Evolutionary conservation across 2,113 vertebrate genomes (phyloP), one percentile per base, ranked within the genome.

Genomic region (Polypterus bichir): DNA sequence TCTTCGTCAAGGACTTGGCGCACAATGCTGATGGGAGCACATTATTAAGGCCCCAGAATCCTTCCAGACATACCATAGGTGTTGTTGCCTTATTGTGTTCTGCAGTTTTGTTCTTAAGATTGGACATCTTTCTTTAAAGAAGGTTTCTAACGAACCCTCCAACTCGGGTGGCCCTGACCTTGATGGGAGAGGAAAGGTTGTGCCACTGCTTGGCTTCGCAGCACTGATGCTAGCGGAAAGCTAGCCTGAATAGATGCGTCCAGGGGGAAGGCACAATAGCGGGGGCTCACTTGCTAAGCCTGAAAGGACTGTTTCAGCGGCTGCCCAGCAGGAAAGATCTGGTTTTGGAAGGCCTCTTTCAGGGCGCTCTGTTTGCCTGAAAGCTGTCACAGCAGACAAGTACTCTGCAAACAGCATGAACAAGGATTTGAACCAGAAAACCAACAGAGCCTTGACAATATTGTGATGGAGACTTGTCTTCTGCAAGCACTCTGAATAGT

Each of bases 401-500:
- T 88, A 90, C 92, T 94, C 93, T 90, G 89, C 91, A 94, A 97
- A 92, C 88, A 94, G 90, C 92, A 85, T 90, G 93, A 97, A 93
- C 89, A 92, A 92, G 92, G 90, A 93, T 92, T 92, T 96, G 87
- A 95, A 94, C 91, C 91, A 91, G 88, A 92, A 92, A 93, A 91
- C 78, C 86, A 91, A 89, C 87, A 89, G 86, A 84, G 85, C 86
- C 86, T 86, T 88, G 84, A 91, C 90, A 90, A 91, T 86, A 79
- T 85, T 88, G 90, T 87, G 86, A 89, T 86, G 83, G 87, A 85
- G 83, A 74, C 81, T 85, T 87, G 73, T 88, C 82, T 90, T 73
- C 74, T 86, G 86, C 83, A 78, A 83, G 80, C 79, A 80, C 76
- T 68, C 83, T 91, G 84, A 88, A 76, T 82, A 79, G 80, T 77